A percentile compares a stretch with the other conserved stretches of the same genome.
Evolutionary conservation across 2,113 vertebrate species (phyloP).

Genomic region (Sturnira hondurensis): DNA sequence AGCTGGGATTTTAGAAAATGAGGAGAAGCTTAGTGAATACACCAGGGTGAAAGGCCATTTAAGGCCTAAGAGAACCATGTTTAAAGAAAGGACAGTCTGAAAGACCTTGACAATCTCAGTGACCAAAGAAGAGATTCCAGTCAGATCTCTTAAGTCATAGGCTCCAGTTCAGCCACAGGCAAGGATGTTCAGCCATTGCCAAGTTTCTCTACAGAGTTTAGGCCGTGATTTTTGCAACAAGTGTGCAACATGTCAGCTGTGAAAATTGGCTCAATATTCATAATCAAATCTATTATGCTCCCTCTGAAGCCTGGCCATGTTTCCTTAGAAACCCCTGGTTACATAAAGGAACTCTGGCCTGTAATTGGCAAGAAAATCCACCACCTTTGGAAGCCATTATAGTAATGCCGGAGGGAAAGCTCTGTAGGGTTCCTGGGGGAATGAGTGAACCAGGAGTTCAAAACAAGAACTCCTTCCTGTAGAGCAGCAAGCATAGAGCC

Average conservation of each 20-base stretch:
- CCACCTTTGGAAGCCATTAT: constrained; percentile 29
- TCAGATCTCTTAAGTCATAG: neutral
- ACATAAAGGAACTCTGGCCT: neutral
- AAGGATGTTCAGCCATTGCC: neutral
- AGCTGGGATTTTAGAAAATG: neutral
- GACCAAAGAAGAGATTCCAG: neutral
- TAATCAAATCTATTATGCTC: constrained; percentile 58
- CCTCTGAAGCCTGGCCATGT: constrained; percentile 47
- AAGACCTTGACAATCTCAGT: neutral
- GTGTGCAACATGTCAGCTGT: constrained; percentile 20
- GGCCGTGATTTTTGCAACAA: constrained; percentile 15
- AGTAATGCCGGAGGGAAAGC: neutral
- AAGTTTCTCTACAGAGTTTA: neutral
- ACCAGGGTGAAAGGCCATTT: neutral
- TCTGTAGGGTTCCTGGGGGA: neutral
- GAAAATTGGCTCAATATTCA: constrained; percentile 53
- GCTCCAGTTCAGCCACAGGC: neutral
- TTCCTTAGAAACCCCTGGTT: constrained; percentile 59
- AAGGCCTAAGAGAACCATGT: neutral
- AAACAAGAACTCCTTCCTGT: neutral
- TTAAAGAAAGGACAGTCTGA: neutral
- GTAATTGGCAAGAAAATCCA: constrained; percentile 18
- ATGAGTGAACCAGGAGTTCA: neutral
- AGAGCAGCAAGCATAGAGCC: neutral
- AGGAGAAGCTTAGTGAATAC: neutral